Evolutionary conservation across 2,888 invertebrate genomes (phyloP).

Genomic region (Anthophora plumipes): DNA sequence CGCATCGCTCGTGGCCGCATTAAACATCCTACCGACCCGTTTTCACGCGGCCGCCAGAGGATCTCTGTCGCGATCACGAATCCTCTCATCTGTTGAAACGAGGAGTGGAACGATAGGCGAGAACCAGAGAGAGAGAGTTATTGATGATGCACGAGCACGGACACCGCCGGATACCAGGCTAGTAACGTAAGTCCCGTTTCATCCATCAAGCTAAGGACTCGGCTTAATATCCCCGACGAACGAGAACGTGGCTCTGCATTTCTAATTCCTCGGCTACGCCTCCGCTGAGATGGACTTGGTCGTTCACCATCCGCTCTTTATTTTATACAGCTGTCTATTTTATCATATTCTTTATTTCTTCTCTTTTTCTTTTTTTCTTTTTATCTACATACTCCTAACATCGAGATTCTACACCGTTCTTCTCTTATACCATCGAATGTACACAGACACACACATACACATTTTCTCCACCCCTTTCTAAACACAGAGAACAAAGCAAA

Average conservation of each 20-base stretch:
- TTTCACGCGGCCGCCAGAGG: conserved; percentile 28
- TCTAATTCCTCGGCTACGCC: conserved; percentile 71
- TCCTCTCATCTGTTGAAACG: not conserved
- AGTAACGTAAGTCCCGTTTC: conserved; percentile 74
- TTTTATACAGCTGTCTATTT: conserved; percentile 41
- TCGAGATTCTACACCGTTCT: not conserved
- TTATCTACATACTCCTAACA: too few relatives aligned
- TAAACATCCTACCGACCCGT: conserved; percentile 41
- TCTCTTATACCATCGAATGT: not conserved
- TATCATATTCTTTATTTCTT: not conserved
- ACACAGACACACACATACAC: too few relatives aligned
- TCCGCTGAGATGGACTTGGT: conserved; percentile 32
- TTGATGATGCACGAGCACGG: conserved; percentile 76
- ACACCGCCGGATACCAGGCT: conserved; percentile 72
- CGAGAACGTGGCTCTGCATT: conserved; percentile 74
- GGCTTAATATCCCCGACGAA: conserved; percentile 72
- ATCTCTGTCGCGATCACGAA: conserved; percentile 39
- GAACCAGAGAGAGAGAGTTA: conserved; percentile 64
- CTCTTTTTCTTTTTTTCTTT: too few relatives aligned
- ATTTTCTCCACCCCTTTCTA: not conserved
- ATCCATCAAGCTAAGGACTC: conserved; percentile 75
- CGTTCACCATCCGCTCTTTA: conserved; percentile 15
- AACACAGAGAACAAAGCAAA: conserved; percentile 25
- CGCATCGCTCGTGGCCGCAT: conserved; percentile 47
- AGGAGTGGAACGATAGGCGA: conserved; percentile 19